Conservation (phyloP, 2,797 vertebrate genomes). For the Alouatta caraya region DNA sequence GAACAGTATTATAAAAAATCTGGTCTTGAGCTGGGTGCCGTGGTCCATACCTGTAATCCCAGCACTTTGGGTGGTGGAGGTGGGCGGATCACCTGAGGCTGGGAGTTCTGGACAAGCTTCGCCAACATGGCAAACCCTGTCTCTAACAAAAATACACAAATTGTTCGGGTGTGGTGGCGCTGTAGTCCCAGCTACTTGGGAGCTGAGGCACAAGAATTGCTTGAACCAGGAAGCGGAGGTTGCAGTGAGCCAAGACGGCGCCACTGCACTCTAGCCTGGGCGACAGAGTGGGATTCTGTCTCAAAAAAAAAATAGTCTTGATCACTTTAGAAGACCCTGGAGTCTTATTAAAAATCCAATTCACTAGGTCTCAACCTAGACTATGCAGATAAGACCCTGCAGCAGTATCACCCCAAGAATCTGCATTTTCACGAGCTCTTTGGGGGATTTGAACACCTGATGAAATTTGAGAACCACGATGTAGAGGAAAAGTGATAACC, state of each 20-base stretch:
- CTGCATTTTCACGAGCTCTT: neutral
- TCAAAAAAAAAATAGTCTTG: neutral
- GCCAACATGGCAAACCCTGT: neutral
- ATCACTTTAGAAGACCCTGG: neutral
- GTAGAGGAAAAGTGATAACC: rapidly evolving
- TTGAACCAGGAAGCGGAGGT: neutral
- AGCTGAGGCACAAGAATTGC: neutral
- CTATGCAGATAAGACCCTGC: rapidly evolving
- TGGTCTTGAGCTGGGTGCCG: neutral
- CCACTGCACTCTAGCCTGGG: too few relatives aligned
- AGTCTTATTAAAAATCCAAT: neutral
- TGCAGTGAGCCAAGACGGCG: neutral
- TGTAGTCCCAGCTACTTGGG: neutral
- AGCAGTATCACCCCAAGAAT: neutral
- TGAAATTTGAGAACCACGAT: rapidly evolving
- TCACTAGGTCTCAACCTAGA: neutral
- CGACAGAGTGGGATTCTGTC: rapidly evolving
- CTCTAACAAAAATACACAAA: neutral
- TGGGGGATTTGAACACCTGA: rapidly evolving
- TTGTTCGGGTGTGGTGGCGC: neutral
- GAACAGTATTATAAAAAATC: neutral
- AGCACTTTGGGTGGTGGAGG: neutral
- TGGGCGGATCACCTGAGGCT: neutral
- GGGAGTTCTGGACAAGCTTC: neutral
- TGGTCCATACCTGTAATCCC: neutral